phyloP scores from a whole-genome alignment of 1,140 invertebrate species.

The Anagrus nilaparvatae region DNA sequence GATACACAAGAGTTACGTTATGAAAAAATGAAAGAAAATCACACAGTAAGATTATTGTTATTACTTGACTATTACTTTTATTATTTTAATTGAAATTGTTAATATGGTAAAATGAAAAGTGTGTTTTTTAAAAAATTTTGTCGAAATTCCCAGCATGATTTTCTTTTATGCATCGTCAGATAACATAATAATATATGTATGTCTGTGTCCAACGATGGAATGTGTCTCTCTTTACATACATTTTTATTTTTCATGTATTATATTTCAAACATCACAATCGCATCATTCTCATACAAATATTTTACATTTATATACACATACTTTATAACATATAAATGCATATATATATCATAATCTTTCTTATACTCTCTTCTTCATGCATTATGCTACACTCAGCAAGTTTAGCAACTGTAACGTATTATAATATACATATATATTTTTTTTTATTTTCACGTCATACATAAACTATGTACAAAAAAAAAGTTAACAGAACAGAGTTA shows the following conservation, averaged over 20 bases:
- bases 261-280: constrained; percentile 17
- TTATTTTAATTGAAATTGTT: no score
- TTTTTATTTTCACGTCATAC: constrained; percentile 19
- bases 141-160: no score
- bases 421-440: constrained; percentile 19
- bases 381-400: constrained; percentile 21
- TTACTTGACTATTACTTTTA: no score
- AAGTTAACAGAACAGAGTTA: no score
- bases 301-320: constrained; percentile 28
- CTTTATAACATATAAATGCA: constrained; percentile 12
- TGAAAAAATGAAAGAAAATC: no score
- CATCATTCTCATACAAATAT: constrained; percentile 24
- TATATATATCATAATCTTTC: constrained; percentile 24
- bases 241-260: constrained; percentile 11
- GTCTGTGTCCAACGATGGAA: constrained; percentile 15
- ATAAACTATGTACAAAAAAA: constrained; percentile 37
- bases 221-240: constrained; percentile 15
- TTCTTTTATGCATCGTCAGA: no score
- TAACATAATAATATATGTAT: neutral
- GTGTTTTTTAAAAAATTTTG: no score
- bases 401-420: constrained; percentile 20
- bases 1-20: no score
- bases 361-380: constrained; percentile 21
- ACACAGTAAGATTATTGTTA: no score
- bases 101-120: no score